These are phyloP conservation scores for Ammodytes dubius DNA, from an alignment of 2,113 vertebrate genomes.

Conservation along the genomic window DNA sequence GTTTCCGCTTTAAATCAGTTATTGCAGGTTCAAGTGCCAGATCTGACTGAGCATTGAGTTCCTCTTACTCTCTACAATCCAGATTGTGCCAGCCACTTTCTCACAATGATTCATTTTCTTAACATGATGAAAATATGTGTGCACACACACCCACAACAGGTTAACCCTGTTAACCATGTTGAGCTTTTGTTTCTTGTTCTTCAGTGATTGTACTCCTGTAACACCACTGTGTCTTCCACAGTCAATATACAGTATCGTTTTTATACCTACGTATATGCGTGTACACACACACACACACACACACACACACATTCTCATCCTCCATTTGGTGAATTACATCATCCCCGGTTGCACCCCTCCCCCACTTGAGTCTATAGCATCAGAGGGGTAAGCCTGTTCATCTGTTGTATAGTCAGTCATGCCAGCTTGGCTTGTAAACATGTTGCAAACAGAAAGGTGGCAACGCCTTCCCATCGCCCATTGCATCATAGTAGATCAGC, in stretches of 20 bases:
- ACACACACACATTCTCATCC: slow-evolving; percentile 17
- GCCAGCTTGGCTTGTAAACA: slow-evolving; percentile 50
- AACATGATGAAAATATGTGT: not conserved
- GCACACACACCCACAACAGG: not conserved
- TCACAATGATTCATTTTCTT: not conserved
- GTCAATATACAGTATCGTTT: not conserved
- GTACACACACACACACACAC: not conserved
- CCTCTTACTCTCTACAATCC: not conserved
- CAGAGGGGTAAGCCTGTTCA: slow-evolving; percentile 49
- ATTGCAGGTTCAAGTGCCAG: not conserved
- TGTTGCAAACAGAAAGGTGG: slow-evolving; percentile 45
- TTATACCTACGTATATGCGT: not conserved
- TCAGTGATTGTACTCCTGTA: not conserved
- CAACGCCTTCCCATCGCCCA: slow-evolving; percentile 1
- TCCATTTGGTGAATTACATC: slow-evolving; percentile 74
- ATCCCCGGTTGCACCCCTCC: slow-evolving; percentile 60
- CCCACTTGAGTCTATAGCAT: slow-evolving; percentile 35
- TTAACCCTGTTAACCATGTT: not conserved
- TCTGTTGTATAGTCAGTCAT: slow-evolving; percentile 39
- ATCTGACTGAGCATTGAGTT: not conserved
- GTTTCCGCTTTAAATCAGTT: too few relatives aligned
- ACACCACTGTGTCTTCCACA: not conserved
- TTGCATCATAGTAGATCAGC: slow-evolving; percentile 1
- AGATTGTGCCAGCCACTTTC: not conserved
- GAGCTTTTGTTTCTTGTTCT: not conserved